A percentile compares a stretch with the other conserved stretches of the same genome.
phyloP scores from a whole-genome alignment of 1,140 invertebrate genomes.

The Venturia canescens region DNA sequence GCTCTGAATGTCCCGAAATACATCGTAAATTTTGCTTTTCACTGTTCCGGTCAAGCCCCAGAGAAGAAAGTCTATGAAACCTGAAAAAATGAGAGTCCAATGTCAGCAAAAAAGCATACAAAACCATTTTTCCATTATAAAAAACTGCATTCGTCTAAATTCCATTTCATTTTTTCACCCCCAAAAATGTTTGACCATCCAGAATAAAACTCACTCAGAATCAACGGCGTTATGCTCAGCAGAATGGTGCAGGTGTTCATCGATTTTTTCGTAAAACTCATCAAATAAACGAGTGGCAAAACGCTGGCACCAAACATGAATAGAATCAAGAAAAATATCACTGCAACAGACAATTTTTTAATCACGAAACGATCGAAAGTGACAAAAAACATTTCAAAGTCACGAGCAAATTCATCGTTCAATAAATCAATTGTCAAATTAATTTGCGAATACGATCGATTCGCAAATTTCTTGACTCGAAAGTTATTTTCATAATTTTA shows the following conservation, averaged over 20 bases:
- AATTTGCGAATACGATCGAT: no score
- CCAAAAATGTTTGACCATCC: no score
- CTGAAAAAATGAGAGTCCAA: constrained; percentile 58
- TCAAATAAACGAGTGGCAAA: constrained; percentile 65
- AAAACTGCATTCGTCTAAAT: no score
- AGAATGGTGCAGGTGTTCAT: constrained; percentile 62
- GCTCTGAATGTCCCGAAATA: constrained; percentile 65
- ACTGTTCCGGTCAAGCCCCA: constrained; percentile 49
- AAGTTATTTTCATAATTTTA: no score
- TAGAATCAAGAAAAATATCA: constrained; percentile 63
- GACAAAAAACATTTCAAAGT: no score
- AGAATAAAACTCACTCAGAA: constrained; percentile 61
- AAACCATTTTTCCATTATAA: no score
- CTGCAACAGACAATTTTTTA: constrained; percentile 57
- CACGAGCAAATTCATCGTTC: no score
- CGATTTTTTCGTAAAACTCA: constrained; percentile 69
- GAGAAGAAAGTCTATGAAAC: constrained; percentile 64
- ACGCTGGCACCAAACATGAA: constrained; percentile 68
- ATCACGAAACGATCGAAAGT: neutral
- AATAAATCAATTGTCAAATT: no score
- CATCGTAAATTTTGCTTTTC: constrained; percentile 45
- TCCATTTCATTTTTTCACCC: no score
- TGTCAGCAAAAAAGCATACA: no score
- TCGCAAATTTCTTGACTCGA: no score
- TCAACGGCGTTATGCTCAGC: constrained; percentile 63